Conservation (phyloP, 2,888 invertebrate genomes). For the Cryptosula pallasiana region DNA sequence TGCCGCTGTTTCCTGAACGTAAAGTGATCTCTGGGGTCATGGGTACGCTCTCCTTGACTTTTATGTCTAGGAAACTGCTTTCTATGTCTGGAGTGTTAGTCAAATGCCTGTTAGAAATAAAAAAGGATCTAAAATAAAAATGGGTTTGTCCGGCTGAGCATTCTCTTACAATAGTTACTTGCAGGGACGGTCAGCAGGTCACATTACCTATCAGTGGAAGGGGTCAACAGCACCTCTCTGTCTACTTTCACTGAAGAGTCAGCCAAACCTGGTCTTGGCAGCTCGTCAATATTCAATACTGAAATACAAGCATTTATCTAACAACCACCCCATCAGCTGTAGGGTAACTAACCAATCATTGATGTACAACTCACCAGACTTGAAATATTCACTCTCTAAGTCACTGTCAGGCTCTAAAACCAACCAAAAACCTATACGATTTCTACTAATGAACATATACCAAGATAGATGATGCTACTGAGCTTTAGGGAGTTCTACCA, state of each 20-base stretch:
- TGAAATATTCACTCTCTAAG: conserved; percentile 14
- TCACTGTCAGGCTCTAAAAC: conserved; percentile 17
- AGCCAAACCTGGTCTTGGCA: not conserved
- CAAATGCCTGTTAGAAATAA: too few species aligned
- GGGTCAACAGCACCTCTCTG: not conserved
- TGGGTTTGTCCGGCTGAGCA: too few species aligned
- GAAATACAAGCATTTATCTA: not conserved
- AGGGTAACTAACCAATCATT: too few species aligned
- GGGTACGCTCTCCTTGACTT: not conserved
- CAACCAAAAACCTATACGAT: too few species aligned
- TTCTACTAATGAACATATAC: too few species aligned
- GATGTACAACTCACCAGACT: not conserved
- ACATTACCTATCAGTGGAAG: not conserved
- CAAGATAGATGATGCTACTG: too few species aligned
- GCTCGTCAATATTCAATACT: conserved; percentile 5
- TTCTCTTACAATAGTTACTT: too few species aligned
- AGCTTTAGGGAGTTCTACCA: not conserved
- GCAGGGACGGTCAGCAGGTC: too few species aligned
- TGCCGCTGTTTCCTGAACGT: not conserved
- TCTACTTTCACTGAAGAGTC: not conserved
- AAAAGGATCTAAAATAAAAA: too few species aligned
- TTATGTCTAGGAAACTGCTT: not conserved
- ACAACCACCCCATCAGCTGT: too few species aligned
- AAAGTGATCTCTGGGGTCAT: conserved; percentile 16
- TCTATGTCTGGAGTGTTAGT: conserved; percentile 11